Base-by-base conservation (phyloP, 2,797 vertebrate genomes). In the Spheniscus humboldti region DNA sequence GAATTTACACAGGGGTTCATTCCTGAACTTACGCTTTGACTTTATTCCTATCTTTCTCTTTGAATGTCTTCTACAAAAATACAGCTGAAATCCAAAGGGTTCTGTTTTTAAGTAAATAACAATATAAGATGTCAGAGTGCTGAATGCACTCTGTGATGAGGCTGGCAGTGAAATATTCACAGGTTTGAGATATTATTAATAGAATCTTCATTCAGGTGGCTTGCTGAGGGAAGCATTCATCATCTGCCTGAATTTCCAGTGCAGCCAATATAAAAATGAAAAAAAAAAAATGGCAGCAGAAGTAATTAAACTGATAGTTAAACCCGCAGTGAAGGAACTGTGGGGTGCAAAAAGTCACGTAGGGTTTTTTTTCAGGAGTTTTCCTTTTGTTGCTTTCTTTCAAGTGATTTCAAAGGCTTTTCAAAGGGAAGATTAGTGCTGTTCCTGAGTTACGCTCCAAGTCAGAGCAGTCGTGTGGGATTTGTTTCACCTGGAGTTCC, bases 281-380 rank as follows among this genome's bases (percentile, higher is more conserved):
- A 83, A 80, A 84, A 80, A 62, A 35, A 39, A 53, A 37, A 6
- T 43, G 25, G 57, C 73, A 88, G 56, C 50, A 92, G 69, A 90
- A 68, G 50, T 94, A 97, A 97, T 98, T 97, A 97, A 96, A 95
- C 67, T 90, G 72, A 76, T 93, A 93, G 97, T 92, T 96, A 96
- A 95, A 78, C 10, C 27, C 63, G 87, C n/a, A 31, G 18, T 56
- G 75, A 93, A 86, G 66, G 92, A 96, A 68, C 69, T 66, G 37
- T 66, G 41, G 30, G 59, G 86, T 41, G 88, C n/a, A 85, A 68
- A 76, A 92, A 91, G 53, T 95, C 86, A 71, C 11, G 9, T 33
- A 69, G 72, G 28, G 55, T 86, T 79, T 30, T 59, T 72, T 67
- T 81, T 23, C 11, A 75, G 33, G 78, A 78, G 15, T 74, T 88